Evolutionary conservation across 2,888 invertebrate genomes (phyloP), one percentile per base, ranked within the genome.

Genomic region (Plutella xylostella): DNA sequence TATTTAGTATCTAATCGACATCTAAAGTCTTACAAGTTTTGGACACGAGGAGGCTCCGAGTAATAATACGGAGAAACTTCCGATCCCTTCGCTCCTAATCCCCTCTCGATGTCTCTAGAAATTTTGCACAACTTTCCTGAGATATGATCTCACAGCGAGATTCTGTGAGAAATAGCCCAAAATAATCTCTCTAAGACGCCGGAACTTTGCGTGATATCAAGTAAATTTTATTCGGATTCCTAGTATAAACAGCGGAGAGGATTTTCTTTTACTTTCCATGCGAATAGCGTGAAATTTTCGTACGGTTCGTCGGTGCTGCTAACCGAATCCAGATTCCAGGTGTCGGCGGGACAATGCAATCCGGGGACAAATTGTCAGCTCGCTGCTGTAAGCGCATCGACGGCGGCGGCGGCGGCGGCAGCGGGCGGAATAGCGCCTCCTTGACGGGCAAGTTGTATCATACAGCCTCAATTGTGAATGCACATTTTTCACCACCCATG

Each of bases 321-420:
- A 70, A 70, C 72, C 67, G 61, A 75, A 76, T 76, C 68, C 71
- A 68, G 74, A 75, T 68, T 75, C 68, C 77, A 75, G 77, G 73
- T 78, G 76, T 65, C 67, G 61, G 54, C 62, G 65, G 66, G 66
- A 77, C 73, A 77, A 76, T 74, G 72, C 75, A 78, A 79, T 78
- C 71, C 68, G 55, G 55, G 65, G 70, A 74, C 70, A 74, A 79
- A 78, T 77, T 64, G 74, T 61, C 58, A 63, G 62, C 55, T 57
- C 60, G 55, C 50, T 50, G 49, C 45, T 48, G 44, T 15, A 42
- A 42, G 22, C 22, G 11, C 19, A 4, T 15, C n/a, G 21, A 7
- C 5, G 7, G 14, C 17, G 17, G 42, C 15, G 21, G 20, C 14
- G 17, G 41, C 11, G 41, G 17, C 41, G 33, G 15, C 19, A 14